phyloP scores from a whole-genome alignment of 2,888 invertebrate genomes.

The Thymelicus sylvestris region DNA sequence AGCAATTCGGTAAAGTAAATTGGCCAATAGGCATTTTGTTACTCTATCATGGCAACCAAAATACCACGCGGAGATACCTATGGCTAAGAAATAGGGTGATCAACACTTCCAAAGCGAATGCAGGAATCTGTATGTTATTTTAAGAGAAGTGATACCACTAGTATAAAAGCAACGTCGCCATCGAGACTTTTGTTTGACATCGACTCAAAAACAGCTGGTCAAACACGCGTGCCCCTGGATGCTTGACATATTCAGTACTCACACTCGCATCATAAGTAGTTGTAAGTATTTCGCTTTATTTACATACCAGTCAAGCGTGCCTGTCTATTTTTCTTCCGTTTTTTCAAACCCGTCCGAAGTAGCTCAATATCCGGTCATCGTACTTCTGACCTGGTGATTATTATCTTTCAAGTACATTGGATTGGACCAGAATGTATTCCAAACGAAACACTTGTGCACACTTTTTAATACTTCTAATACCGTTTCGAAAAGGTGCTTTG shows the following conservation, averaged over 20 bases:
- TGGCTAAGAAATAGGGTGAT: too few relatives aligned
- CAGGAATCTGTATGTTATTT: too few relatives aligned
- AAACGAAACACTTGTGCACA: background rate
- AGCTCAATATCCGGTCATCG: slow-evolving; percentile 25
- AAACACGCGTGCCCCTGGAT: background rate
- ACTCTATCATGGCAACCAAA: too few relatives aligned
- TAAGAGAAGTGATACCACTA: too few relatives aligned
- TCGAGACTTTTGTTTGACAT: too few relatives aligned
- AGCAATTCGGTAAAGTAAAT: too few relatives aligned
- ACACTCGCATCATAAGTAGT: slow-evolving; percentile 10
- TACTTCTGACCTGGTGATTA: slow-evolving; percentile 24
- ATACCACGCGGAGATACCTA: too few relatives aligned
- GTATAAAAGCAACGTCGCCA: too few relatives aligned
- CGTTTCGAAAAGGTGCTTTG: background rate
- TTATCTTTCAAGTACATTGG: slow-evolving; percentile 13
- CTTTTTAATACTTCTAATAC: background rate
- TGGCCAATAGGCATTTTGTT: too few relatives aligned
- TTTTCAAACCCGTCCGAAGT: slow-evolving; percentile 20
- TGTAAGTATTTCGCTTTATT: slow-evolving; percentile 12
- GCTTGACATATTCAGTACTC: background rate
- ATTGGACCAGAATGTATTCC: background rate
- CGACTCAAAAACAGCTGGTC: background rate
- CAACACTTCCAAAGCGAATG: too few relatives aligned
- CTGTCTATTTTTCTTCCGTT: slow-evolving; percentile 18
- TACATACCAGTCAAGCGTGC: slow-evolving; percentile 23